Evolutionary conservation across 2,113 vertebrate species (phyloP), one percentile per base, ranked within the genome.

Genomic region (Eleginops maclovinus): DNA sequence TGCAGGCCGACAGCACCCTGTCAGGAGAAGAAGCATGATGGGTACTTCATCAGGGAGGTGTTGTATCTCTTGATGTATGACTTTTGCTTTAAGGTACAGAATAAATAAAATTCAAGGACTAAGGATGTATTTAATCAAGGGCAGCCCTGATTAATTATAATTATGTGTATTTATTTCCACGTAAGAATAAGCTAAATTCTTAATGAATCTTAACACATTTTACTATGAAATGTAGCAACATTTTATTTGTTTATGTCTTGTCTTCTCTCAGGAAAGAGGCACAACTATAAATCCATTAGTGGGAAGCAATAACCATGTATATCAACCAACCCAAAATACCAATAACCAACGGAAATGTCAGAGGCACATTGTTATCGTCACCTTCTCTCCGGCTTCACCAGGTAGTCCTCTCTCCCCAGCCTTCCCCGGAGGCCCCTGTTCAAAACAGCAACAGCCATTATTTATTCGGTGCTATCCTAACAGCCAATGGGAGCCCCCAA

Each of bases 311-410:
- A 17, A 60, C 26, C 43, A 61, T 21, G n/a, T 24, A 68, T 12
- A 28, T 66, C 17, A 9, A 24, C 7, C 11, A 4, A 3, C 54
- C 9, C 2, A 49, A 11, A 24, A 36, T 40, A 3, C 54, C 3
- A 63, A 21, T 8, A 75, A n/a, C n/a, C n/a, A n/a, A 40, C 55
- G 15, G 24, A 13, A 28, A 62, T 75, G 9, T 9, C 26, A 31
- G 19, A 40, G 83, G 13, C 31, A 40, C 0, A 17, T 41, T 4
- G 1, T 50, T 26, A 21, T 70, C 74, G 75, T 94, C 87, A 99
- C 98, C 97, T 97, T 98, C 88, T 96, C 93, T 70, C 98, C 98
- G 22, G 93, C 82, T 93, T 99, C 97, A 75, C 98, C 98, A 60
- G 94, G 93, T 82, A 91, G 93, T 66, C 98, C 98, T 46, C 85